Evolutionary conservation across 2,113 vertebrate species (phyloP).

Genomic region (Pollimyrus isidori): DNA sequence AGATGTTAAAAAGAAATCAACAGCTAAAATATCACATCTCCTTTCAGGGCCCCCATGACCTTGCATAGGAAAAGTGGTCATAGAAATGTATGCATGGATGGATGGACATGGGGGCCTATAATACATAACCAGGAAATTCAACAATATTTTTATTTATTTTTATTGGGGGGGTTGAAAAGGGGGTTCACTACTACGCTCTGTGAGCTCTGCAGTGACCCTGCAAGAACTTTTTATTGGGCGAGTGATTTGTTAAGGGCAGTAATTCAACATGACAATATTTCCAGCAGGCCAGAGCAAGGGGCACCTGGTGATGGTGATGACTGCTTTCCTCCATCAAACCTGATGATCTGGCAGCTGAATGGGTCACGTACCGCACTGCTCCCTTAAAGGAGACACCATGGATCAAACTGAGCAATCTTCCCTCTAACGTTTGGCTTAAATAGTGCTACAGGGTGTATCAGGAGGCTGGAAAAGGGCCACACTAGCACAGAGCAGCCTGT

Average conservation of each 20-base stretch:
- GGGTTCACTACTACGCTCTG: background rate
- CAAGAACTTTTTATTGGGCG: background rate
- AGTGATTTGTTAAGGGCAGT: background rate
- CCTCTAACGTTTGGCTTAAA: background rate
- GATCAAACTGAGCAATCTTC: background rate
- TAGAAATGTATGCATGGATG: too few species aligned
- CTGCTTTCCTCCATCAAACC: background rate
- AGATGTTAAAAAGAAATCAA: conserved; percentile 36
- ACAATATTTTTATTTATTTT: background rate
- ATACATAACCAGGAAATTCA: background rate
- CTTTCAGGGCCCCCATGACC: too few species aligned
- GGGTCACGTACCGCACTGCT: background rate
- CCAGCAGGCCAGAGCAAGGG: background rate
- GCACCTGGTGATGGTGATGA: background rate
- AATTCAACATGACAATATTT: background rate
- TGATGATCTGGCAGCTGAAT: background rate
- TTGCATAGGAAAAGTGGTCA: too few species aligned
- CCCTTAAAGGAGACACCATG: background rate
- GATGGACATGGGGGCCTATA: too few species aligned
- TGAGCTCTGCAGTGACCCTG: background rate
- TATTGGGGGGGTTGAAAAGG: background rate
- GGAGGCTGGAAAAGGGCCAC: background rate
- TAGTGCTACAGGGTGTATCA: background rate
- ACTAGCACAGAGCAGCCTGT: background rate
- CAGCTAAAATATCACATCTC: background rate